A percentile compares a stretch with the other conserved stretches of the same genome.
Evolutionary conservation across 2,888 invertebrate genomes (phyloP).

Genomic region (Melitaea athalia): DNA sequence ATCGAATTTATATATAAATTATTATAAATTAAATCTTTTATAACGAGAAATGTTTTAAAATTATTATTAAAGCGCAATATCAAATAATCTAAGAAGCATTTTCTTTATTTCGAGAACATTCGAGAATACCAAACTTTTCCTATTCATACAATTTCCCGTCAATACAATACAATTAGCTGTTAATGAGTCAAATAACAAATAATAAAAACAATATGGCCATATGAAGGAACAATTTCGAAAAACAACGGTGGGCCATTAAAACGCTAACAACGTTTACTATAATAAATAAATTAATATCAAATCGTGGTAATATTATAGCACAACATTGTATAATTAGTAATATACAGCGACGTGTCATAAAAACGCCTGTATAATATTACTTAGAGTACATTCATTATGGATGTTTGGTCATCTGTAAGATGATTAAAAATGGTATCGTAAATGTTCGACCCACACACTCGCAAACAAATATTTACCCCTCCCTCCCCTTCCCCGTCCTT

Average conservation of each 20-base stretch:
- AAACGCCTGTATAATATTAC: neutral
- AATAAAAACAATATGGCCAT: conserved; percentile 20
- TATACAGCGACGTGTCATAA: neutral
- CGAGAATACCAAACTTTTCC: neutral
- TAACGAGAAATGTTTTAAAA: neutral
- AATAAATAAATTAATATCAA: neutral
- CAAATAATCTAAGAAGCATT: conserved; percentile 7
- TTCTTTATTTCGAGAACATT: neutral
- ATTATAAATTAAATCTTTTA: neutral
- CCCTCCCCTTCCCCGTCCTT: too few relatives aligned
- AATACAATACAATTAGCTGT: neutral
- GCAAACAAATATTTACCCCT: too few relatives aligned
- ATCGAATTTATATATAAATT: neutral
- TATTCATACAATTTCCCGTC: neutral
- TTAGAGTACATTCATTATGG: neutral
- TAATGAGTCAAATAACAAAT: conserved; percentile 1
- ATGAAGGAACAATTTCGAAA: conserved; percentile 21
- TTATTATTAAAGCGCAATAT: neutral
- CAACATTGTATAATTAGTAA: neutral
- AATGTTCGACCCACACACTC: too few relatives aligned
- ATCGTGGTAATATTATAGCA: neutral
- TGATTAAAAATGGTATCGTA: neutral
- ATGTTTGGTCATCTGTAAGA: neutral
- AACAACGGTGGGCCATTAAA: conserved; percentile 23
- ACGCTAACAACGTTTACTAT: neutral